Conservation (phyloP, 2,888 invertebrate genomes). For the Heliconius erato region DNA sequence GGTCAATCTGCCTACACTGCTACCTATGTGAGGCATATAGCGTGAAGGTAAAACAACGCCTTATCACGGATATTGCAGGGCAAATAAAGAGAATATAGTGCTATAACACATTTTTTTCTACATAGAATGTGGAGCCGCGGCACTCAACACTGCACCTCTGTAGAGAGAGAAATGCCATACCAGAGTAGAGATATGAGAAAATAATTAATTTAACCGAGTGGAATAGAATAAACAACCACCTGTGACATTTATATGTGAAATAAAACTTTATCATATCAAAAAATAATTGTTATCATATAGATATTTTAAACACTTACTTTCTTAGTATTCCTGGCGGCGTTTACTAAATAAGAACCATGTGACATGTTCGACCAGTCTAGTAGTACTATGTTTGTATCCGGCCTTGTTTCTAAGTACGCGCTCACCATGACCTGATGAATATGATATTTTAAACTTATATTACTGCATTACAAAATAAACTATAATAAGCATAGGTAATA, state of each 20-base stretch:
- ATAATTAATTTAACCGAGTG: background rate
- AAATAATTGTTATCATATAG: too few relatives aligned
- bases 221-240: too few relatives aligned
- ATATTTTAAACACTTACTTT: slow-evolving; percentile 69
- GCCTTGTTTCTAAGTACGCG: slow-evolving; percentile 77
- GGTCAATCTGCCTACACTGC: too few relatives aligned
- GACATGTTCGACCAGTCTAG: slow-evolving; percentile 85
- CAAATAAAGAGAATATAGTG: too few relatives aligned
- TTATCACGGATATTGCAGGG: too few relatives aligned
- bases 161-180: too few relatives aligned
- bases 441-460: background rate
- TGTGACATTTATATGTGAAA: background rate
- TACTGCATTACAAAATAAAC: background rate
- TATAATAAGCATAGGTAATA: background rate
- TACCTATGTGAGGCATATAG: too few relatives aligned
- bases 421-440: slow-evolving; percentile 75
- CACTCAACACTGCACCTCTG: too few relatives aligned
- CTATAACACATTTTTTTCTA: too few relatives aligned
- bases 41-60: too few relatives aligned
- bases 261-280: background rate
- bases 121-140: too few relatives aligned
- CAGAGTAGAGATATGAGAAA: background rate
- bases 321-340: slow-evolving; percentile 87
- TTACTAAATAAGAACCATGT: slow-evolving; percentile 82
- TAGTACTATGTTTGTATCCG: slow-evolving; percentile 76